phyloP scores from a whole-genome alignment of 2,797 vertebrate species.

The Sebastes minor region DNA sequence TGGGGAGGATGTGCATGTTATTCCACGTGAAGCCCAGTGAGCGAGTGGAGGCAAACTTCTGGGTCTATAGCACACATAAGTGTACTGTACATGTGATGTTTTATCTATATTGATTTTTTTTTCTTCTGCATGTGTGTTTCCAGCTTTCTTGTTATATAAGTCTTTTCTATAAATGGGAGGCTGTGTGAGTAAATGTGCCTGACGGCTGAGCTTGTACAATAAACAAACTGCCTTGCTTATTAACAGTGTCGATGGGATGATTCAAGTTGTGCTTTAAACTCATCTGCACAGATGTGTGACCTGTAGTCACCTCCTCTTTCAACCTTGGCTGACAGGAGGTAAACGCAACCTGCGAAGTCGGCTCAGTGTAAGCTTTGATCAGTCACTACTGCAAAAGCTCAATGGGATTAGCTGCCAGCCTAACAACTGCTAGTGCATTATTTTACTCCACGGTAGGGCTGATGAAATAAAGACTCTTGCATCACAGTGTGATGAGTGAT shows the following conservation, averaged over 20 bases:
- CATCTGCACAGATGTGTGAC: not conserved
- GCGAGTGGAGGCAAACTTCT: not conserved
- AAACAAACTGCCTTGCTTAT: not conserved
- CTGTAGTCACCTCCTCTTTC: constrained; percentile 6
- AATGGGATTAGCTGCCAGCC: constrained; percentile 4
- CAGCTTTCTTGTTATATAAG: not conserved
- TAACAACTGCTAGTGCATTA: not conserved
- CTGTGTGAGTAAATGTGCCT: not conserved
- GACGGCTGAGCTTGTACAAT: not conserved
- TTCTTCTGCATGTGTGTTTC: not conserved
- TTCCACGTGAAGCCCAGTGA: not conserved
- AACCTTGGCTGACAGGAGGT: not conserved
- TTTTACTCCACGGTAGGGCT: not conserved
- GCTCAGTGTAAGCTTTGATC: constrained; percentile 42
- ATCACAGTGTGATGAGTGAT: not conserved
- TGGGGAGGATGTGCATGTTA: constrained; percentile 3
- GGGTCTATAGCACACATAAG: not conserved
- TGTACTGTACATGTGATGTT: constrained; percentile 24
- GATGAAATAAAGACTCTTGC: not conserved
- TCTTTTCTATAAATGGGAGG: not conserved
- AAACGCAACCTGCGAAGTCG: not conserved
- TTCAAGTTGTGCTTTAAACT: not conserved
- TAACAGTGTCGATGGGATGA: not conserved
- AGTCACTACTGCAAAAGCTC: constrained; percentile 12
- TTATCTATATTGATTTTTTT: not conserved